Conservation (phyloP, 1,140 invertebrate species). For the Rhizoglyphus robini region DNA sequence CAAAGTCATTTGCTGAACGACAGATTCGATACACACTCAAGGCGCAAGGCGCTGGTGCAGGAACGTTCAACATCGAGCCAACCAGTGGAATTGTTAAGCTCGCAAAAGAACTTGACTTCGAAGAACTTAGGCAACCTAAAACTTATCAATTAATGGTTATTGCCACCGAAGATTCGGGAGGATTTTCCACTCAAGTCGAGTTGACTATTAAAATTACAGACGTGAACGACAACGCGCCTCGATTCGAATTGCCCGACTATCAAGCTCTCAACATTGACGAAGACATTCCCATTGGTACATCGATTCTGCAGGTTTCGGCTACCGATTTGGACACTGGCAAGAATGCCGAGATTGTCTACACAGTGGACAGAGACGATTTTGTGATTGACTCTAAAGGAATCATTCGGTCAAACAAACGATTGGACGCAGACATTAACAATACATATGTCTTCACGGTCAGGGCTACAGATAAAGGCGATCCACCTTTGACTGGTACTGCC, state of each 20-base stretch:
- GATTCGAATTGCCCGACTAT: slow-evolving; percentile 86
- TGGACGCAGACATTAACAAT: slow-evolving; percentile 88
- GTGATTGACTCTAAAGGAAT: slow-evolving; percentile 77
- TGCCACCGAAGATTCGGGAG: slow-evolving; percentile 85
- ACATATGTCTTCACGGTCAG: slow-evolving; percentile 87
- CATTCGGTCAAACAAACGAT: slow-evolving; percentile 78
- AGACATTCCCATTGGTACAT: slow-evolving; percentile 75
- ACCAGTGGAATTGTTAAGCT: slow-evolving; percentile 83
- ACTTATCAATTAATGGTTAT: slow-evolving; percentile 81
- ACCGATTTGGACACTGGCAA: slow-evolving; percentile 80
- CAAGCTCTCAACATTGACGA: slow-evolving; percentile 89
- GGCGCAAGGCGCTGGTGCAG: slow-evolving; percentile 80
- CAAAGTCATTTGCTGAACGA: slow-evolving; percentile 85
- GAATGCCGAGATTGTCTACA: slow-evolving; percentile 84
- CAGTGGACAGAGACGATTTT: slow-evolving; percentile 81
- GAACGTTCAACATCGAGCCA: slow-evolving; percentile 85
- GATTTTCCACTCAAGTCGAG: slow-evolving; percentile 86
- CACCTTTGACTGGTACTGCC: slow-evolving; percentile 73
- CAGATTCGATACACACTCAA: slow-evolving; percentile 86
- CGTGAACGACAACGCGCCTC: slow-evolving; percentile 78
- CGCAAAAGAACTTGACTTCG: slow-evolving; percentile 86
- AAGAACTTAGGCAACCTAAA: slow-evolving; percentile 79
- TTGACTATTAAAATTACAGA: slow-evolving; percentile 44
- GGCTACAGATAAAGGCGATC: slow-evolving; percentile 82
- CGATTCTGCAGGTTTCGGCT: slow-evolving; percentile 56